These are phyloP conservation scores for Meloe dianella DNA, from an alignment of 2,888 invertebrate species.

Conservation along the genomic window DNA sequence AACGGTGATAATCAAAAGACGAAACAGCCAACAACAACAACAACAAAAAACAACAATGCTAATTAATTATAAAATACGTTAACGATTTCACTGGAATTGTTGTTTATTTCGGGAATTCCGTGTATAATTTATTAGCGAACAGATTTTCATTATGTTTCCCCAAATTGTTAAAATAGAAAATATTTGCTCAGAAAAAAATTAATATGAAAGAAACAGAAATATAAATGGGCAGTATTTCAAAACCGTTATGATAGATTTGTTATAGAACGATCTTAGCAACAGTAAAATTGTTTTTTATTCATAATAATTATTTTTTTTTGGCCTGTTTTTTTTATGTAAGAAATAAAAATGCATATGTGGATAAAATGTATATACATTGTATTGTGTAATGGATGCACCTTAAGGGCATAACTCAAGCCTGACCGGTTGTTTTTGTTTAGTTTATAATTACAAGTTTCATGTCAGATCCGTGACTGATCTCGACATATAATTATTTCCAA, in stretches of 20 bases:
- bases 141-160: not conserved
- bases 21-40: not conserved
- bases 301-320: too few species aligned
- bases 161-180: not conserved
- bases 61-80: conserved; percentile 4
- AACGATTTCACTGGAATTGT: not conserved
- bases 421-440: not conserved
- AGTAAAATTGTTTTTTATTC: not conserved
- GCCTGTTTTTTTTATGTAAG: not conserved
- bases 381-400: not conserved
- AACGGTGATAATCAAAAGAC: not conserved
- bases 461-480: conserved; percentile 11
- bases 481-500: conserved; percentile 9
- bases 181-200: not conserved
- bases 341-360: not conserved
- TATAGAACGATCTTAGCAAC: not conserved
- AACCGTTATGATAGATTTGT: not conserved
- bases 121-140: not conserved
- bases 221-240: not conserved
- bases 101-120: conserved; percentile 1
- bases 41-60: not conserved
- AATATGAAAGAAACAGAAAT: not conserved
- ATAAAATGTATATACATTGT: not conserved
- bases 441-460: conserved; percentile 4
- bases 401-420: not conserved